Base-by-base conservation (phyloP, 2,797 vertebrate genomes). In the Novumbra hubbsi region DNA sequence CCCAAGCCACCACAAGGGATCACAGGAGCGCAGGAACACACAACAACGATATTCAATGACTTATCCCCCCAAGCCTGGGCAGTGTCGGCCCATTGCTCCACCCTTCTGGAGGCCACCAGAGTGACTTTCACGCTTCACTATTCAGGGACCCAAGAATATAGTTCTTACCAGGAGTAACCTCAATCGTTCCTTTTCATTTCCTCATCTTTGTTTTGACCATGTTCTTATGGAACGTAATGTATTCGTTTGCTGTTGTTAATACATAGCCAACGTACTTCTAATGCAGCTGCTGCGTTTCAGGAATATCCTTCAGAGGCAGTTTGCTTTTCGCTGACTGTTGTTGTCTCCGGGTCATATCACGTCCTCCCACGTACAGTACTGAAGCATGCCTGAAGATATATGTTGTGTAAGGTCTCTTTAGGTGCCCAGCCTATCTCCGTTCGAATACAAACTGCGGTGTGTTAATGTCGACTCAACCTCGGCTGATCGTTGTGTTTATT, bases 401-500 rank as follows among this genome's bases (percentile, higher is more conserved):
- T 57, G 55, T 57, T 57, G n/a, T 57, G 55, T 57, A 24, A 24
- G 55, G n/a, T 57, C n/a, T n/a, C n/a, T n/a, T n/a, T n/a, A 57
- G 8, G 55, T 57, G 55, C 21, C 55, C 24, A 60, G 21, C n/a
- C 21, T 11, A 57, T 14, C 41, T 45, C 12, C 11, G 41, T 45
- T 45, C 11, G 11, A 45, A 45, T 45, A 45, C 41, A 45, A 45
- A 57, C 21, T 57, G 8, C 55, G 12, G 55, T 21, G 24, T 57
- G 24, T 57, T 1, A 57, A 57, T 57, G 55, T 8, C 21, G n/a
- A 57, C n/a, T 24, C n/a, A 57, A 24, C 24, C 55, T 24, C 55
- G 19, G 55, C 21, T 12, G 21, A 60, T 21, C 55, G 24, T 27
- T 60, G 55, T 60, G 24, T 60, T 60, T 24, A 60, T 27, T 24